Percentiles rank a stretch among this genome's conserved stretches.
These are phyloP conservation scores for Apodemus sylvaticus DNA, from an alignment of 2,113 vertebrate genomes.

Conservation along the genomic window DNA sequence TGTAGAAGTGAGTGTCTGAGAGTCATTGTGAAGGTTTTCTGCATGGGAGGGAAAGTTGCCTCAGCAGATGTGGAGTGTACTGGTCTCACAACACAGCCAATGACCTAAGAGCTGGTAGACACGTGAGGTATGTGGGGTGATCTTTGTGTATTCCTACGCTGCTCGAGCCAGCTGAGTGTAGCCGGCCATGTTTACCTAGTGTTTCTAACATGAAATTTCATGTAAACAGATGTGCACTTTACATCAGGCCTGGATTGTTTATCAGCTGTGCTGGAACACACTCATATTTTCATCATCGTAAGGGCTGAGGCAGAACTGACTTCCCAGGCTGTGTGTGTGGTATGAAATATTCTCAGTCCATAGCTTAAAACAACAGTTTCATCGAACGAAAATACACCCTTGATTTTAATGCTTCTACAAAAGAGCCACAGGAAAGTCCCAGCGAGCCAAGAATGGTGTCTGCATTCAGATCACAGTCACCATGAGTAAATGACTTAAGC, in stretches of 20 bases:
- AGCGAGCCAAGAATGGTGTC: background rate
- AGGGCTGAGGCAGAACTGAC: background rate
- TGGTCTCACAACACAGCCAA: background rate
- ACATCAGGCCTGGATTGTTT: background rate
- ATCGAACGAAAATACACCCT: constrained; percentile 29
- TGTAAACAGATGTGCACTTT: constrained; percentile 14
- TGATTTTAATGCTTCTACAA: constrained; percentile 1
- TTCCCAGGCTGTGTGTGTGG: background rate
- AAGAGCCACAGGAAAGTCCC: constrained; percentile 8
- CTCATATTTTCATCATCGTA: constrained; percentile 35
- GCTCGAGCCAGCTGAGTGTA: background rate
- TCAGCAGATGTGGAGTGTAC: background rate
- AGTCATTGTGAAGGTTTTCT: constrained; percentile 3
- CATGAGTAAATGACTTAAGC: background rate
- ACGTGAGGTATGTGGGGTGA: background rate
- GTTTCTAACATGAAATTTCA: background rate
- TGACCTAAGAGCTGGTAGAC: background rate
- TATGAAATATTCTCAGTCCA: background rate
- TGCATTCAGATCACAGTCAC: background rate
- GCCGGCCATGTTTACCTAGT: constrained; percentile 12
- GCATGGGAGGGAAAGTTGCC: background rate
- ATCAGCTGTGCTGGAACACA: background rate
- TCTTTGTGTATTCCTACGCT: background rate
- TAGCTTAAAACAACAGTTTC: constrained; percentile 21
- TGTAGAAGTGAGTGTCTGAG: background rate